phyloP scores from a whole-genome alignment of 2,113 vertebrate genomes.

The Piprites chloris region DNA sequence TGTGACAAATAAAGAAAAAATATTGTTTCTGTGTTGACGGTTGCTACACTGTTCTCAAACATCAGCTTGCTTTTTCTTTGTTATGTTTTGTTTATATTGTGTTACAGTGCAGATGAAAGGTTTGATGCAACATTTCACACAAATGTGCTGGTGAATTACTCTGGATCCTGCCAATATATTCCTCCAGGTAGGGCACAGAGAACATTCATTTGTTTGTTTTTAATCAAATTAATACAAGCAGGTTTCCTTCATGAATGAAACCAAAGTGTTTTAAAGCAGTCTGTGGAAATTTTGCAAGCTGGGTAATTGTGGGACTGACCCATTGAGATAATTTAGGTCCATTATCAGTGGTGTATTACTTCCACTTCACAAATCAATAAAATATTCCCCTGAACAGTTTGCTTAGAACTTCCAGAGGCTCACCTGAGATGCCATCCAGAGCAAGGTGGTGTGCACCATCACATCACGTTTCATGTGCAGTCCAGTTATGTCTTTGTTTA shows the following conservation, averaged over 20 bases:
- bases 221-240: not conserved
- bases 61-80: not conserved
- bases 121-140: slow-evolving; percentile 92
- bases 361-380: not conserved
- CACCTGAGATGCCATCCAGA: not conserved
- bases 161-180: slow-evolving; percentile 87
- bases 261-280: not conserved
- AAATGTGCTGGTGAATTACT: slow-evolving; percentile 86
- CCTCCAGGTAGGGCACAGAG: slow-evolving; percentile 82
- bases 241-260: not conserved
- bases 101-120: slow-evolving; percentile 86
- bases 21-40: not conserved
- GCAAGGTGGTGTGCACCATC: not conserved
- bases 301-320: not conserved
- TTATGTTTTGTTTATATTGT: not conserved
- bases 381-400: not conserved
- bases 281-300: not conserved
- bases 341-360: not conserved
- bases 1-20: not conserved
- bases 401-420: not conserved
- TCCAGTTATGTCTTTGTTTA: not conserved
- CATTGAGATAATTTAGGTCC: not conserved
- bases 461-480: not conserved
- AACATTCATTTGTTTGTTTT: not conserved
- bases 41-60: not conserved